A percentile compares a stretch with the other conserved stretches of the same genome.
phyloP scores from a whole-genome alignment of 2,797 vertebrate genomes.

The Eurystomus glaucurus region DNA sequence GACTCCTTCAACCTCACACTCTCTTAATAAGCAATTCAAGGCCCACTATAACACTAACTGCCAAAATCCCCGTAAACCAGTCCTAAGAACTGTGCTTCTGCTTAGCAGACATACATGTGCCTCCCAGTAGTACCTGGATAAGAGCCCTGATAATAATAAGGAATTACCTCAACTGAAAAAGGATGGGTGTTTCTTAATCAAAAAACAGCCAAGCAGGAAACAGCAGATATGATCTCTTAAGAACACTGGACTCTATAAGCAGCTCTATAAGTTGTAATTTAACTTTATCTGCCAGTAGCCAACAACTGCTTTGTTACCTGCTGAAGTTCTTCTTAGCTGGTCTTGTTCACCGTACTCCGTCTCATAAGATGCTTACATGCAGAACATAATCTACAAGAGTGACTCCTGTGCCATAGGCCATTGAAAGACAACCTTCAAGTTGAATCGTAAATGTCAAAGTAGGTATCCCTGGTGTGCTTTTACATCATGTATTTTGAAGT shows the following conservation, averaged over 20 bases:
- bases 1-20: background rate
- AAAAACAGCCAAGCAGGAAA: background rate
- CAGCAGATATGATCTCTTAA: background rate
- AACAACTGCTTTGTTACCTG: background rate
- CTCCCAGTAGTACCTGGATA: background rate
- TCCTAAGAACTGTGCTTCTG: background rate
- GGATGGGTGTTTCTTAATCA: accelerated
- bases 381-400: background rate
- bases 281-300: background rate
- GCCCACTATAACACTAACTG: accelerated
- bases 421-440: background rate
- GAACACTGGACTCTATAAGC: accelerated
- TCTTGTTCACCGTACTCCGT: background rate
- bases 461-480: background rate
- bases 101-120: background rate
- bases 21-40: background rate
- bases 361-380: background rate
- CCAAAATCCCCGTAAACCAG: accelerated
- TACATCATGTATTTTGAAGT: background rate
- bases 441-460: background rate
- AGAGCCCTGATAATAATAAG: background rate
- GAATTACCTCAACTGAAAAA: background rate
- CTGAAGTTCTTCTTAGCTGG: background rate
- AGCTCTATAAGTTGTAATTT: background rate
- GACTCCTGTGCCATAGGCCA: background rate